These are phyloP conservation scores for Terebella lapidaria DNA, from an alignment of 2,888 invertebrate genomes.

Conservation along the genomic window DNA sequence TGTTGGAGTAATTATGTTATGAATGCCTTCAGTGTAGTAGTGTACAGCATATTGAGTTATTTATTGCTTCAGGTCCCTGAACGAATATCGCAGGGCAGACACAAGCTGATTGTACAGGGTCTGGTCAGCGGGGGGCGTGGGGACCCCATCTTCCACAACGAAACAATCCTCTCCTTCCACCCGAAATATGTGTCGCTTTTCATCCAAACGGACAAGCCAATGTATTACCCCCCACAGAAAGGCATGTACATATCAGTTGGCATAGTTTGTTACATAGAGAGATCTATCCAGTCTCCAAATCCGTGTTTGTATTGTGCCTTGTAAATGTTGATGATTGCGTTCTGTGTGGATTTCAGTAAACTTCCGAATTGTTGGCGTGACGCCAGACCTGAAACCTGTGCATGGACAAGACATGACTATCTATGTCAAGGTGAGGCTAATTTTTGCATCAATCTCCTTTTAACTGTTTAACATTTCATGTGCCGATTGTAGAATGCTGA, in stretches of 20 bases:
- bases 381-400: conserved; percentile 84
- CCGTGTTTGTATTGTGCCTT: not conserved
- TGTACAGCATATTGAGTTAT: no score
- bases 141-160: conserved; percentile 84
- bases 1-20: no score
- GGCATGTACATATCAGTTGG: conserved; percentile 28
- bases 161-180: conserved; percentile 79
- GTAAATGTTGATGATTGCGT: no score
- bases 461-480: not conserved
- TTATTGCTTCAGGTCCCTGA: conserved; percentile 65
- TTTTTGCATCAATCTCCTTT: not conserved
- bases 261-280: not conserved
- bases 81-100: conserved; percentile 77
- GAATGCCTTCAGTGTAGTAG: no score
- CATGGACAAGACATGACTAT: conserved; percentile 80
- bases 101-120: conserved; percentile 78
- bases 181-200: conserved; percentile 91
- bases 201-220: conserved; percentile 89
- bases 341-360: conserved; percentile 60
- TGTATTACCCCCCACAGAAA: conserved; percentile 86
- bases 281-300: not conserved
- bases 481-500: no score
- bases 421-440: conserved; percentile 64
- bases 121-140: conserved; percentile 72
- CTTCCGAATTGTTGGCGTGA: conserved; percentile 87